These are phyloP conservation scores for Danio rerio DNA, from an alignment of 2,113 vertebrate species.

Conservation along the genomic window DNA sequence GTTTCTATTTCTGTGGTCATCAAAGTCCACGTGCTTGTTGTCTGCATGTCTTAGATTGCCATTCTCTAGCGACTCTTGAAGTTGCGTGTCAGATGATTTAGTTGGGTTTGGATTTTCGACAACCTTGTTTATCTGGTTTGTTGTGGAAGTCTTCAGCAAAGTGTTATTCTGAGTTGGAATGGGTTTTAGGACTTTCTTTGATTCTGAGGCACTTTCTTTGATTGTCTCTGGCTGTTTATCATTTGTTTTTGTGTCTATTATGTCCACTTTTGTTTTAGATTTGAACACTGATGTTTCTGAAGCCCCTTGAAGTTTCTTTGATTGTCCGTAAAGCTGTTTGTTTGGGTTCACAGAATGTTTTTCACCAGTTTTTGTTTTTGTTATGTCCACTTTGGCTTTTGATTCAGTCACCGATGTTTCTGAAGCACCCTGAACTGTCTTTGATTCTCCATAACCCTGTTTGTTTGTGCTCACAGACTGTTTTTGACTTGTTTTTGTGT, in stretches of 20 bases:
- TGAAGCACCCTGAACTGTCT: background rate
- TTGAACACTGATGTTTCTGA: background rate
- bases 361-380: background rate
- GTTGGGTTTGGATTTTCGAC: background rate
- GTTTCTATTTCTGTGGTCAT: slow-evolving; percentile 5
- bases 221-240: background rate
- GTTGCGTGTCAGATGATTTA: background rate
- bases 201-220: background rate
- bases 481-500: background rate
- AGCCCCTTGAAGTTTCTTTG: background rate
- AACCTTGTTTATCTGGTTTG: background rate
- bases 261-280: background rate
- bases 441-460: background rate
- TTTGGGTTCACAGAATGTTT: background rate
- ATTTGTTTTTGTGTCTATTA: background rate
- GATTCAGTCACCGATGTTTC: background rate
- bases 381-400: background rate
- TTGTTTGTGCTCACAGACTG: background rate
- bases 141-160: background rate
- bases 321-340: background rate
- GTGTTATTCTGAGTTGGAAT: background rate
- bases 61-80: background rate
- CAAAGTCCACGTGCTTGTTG: slow-evolving; percentile 14
- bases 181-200: slow-evolving; percentile 4
- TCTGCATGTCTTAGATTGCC: background rate